phyloP scores from a whole-genome alignment of 2,888 invertebrate species.

The Bimastos eiseni region DNA sequence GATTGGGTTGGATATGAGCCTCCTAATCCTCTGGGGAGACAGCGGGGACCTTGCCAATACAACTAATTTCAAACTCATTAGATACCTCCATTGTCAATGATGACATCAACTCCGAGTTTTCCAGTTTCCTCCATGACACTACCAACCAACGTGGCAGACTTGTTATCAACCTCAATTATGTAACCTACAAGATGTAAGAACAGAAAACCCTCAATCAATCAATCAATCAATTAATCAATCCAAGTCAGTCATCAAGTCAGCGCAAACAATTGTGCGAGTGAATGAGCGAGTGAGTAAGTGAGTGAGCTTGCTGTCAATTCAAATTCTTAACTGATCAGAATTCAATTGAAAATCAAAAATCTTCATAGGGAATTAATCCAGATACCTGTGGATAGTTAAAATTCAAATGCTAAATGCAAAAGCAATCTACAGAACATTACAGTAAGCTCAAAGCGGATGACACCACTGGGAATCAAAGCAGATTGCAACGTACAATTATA shows the following conservation, averaged over 20 bases:
- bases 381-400: not conserved
- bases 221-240: not conserved
- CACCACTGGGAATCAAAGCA: not conserved
- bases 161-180: conserved; percentile 59
- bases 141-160: conserved; percentile 56
- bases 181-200: conserved; percentile 52
- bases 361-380: not conserved
- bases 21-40: too few relatives aligned
- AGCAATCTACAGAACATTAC: not conserved
- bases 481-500: not conserved
- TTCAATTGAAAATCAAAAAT: not conserved
- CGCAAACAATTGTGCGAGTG: not conserved
- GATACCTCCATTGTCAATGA: conserved; percentile 63
- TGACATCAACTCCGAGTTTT: conserved; percentile 63
- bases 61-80: not conserved
- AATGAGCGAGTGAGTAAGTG: too few relatives aligned
- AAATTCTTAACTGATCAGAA: not conserved
- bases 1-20: too few relatives aligned
- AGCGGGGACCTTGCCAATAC: too few relatives aligned
- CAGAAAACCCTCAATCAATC: not conserved
- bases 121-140: conserved; percentile 64
- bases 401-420: not conserved
- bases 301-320: too few relatives aligned
- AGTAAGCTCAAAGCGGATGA: not conserved
- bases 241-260: not conserved